A percentile compares a stretch with the other conserved stretches of the same genome.
These are phyloP conservation scores for Pterocles gutturalis DNA, from an alignment of 2,113 vertebrate species.

Conservation along the genomic window DNA sequence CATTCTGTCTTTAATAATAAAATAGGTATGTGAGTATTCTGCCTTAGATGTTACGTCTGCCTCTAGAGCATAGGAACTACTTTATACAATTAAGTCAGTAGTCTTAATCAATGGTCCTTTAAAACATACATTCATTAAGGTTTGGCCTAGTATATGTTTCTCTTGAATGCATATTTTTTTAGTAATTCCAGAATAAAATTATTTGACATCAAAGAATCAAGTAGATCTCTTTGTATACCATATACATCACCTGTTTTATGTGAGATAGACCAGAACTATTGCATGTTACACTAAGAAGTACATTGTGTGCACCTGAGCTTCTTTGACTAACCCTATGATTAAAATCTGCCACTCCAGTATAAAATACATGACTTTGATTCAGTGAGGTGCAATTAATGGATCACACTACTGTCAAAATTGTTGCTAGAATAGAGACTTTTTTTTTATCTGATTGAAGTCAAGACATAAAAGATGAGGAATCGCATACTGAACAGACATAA, in stretches of 20 bases:
- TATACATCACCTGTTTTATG: not conserved
- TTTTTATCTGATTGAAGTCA: not conserved
- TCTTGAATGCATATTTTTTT: not conserved
- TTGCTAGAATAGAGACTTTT: not conserved
- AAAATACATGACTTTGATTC: not conserved
- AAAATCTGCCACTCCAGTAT: not conserved
- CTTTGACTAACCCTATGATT: not conserved
- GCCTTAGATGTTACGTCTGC: not conserved
- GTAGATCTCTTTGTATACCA: not conserved
- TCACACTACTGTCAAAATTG: not conserved
- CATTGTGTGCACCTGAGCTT: not conserved
- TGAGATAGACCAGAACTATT: not conserved
- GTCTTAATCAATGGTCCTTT: not conserved
- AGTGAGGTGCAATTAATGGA: not conserved
- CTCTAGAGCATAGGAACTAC: not conserved
- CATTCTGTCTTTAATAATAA: conserved; percentile 18
- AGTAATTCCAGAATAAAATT: not conserved
- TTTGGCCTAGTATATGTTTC: not conserved
- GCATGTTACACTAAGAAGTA: not conserved
- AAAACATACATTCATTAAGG: not conserved
- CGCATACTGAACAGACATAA: not conserved
- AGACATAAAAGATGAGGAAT: not conserved
- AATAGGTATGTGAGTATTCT: not conserved
- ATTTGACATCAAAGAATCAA: not conserved
- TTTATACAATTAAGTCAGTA: not conserved